Conservation (phyloP, 2,888 invertebrate genomes). For the Camptogramma bilineatum region DNA sequence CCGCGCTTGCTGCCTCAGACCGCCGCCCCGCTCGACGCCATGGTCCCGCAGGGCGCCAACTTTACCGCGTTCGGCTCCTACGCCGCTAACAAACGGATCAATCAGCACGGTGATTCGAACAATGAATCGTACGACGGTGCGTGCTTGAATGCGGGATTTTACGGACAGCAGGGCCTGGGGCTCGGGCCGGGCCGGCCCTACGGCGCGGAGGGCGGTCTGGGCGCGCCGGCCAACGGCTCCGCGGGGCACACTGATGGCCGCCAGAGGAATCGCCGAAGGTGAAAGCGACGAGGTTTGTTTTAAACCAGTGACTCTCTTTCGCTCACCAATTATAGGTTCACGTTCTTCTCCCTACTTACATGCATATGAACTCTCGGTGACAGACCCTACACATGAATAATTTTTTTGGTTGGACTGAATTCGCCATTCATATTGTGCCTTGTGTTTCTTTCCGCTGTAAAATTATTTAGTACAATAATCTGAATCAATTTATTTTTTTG, state of each 20-base stretch:
- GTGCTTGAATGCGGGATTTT: constrained; percentile 61
- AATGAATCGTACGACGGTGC: constrained; percentile 55
- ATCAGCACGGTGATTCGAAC: constrained; percentile 50
- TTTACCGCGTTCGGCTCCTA: constrained; percentile 81
- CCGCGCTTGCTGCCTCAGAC: constrained; percentile 79
- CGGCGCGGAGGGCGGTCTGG: constrained; percentile 60
- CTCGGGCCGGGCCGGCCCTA: constrained; percentile 73
- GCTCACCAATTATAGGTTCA: constrained; percentile 57
- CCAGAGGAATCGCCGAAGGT: constrained; percentile 83
- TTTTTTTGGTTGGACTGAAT: constrained; percentile 9
- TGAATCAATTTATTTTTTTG: constrained; percentile 54
- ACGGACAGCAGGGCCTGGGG: constrained; percentile 66
- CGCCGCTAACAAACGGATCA: constrained; percentile 60
- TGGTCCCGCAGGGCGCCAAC: constrained; percentile 72
- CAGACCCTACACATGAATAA: constrained; percentile 4
- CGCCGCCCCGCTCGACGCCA: constrained; percentile 58
- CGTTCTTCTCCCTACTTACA: constrained; percentile 29
- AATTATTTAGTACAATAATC: background rate
- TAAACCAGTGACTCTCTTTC: constrained; percentile 72
- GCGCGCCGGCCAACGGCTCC: constrained; percentile 77
- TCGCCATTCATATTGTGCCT: constrained; percentile 5
- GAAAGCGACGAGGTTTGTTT: constrained; percentile 83
- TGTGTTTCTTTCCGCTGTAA: background rate
- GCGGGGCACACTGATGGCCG: constrained; percentile 82
- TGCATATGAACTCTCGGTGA: constrained; percentile 9